Evolutionary conservation across 2,113 vertebrate genomes (phyloP).

Genomic region (Pomatostomus ruficeps): DNA sequence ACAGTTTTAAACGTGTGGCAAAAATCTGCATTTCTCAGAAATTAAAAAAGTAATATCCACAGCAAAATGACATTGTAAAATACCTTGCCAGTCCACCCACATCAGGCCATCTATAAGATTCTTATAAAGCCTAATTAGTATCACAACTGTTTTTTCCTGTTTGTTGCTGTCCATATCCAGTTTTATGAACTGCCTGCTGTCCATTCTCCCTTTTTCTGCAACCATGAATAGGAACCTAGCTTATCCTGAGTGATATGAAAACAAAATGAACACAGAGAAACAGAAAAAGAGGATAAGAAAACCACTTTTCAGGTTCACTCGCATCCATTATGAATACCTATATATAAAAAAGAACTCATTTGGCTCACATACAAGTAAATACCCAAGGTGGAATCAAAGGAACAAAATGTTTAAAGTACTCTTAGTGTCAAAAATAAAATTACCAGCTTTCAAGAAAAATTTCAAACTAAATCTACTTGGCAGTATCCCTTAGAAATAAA

Average conservation of each 20-base stretch:
- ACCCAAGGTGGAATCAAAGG: background rate
- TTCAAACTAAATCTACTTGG: background rate
- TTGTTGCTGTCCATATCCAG: background rate
- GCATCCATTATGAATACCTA: background rate
- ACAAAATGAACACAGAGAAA: background rate
- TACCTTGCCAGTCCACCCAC: background rate
- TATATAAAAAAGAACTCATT: background rate
- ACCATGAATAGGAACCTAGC: background rate
- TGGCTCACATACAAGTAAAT: background rate
- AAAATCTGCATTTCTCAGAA: background rate
- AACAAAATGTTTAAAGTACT: background rate
- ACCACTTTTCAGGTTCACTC: background rate
- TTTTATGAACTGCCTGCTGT: background rate
- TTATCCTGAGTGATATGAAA: background rate
- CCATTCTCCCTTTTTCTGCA: background rate
- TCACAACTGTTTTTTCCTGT: background rate
- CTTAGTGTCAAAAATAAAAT: background rate
- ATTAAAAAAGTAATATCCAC: background rate
- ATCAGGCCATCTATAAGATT: background rate
- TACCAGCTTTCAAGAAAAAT: background rate
- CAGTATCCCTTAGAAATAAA: background rate
- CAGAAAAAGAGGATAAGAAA: background rate
- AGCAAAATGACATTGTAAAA: background rate
- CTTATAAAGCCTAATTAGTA: background rate
- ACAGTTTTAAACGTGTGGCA: background rate